Evolutionary conservation across 92 coral and sea anemone species (phyloP).

Genomic region (Diadumene lineata): DNA sequence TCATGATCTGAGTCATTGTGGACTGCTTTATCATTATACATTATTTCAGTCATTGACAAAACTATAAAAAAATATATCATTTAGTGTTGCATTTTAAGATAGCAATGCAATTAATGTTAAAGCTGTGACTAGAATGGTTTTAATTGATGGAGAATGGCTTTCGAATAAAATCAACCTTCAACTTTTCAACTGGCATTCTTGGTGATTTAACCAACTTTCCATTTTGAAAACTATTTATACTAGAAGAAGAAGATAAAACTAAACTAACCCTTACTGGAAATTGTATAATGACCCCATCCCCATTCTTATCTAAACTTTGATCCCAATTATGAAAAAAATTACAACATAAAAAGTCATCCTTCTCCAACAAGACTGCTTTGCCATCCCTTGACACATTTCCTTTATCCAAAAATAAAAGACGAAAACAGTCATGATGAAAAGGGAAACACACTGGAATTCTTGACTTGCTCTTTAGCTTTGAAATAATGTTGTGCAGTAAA

Average conservation of each 20-base stretch:
- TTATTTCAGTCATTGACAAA: too few relatives aligned
- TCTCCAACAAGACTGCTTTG: slow-evolving; percentile 41
- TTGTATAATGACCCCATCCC: slow-evolving; percentile 50
- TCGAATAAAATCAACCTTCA: slow-evolving; percentile 34
- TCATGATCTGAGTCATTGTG: too few relatives aligned
- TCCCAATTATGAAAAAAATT: slow-evolving; percentile 47
- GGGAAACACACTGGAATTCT: slow-evolving; percentile 2
- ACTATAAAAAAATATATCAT: too few relatives aligned
- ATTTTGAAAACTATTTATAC: slow-evolving; percentile 6
- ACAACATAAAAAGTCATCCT: slow-evolving; percentile 48
- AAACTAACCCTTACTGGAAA: slow-evolving; percentile 39
- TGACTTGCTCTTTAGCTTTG: slow-evolving; percentile 11
- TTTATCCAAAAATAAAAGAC: slow-evolving; percentile 48
- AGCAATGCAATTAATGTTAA: background rate
- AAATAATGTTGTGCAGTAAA: slow-evolving; percentile 1
- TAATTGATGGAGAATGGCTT: slow-evolving; percentile 35
- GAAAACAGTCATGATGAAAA: slow-evolving; percentile 71
- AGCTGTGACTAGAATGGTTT: background rate
- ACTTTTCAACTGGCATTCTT: slow-evolving; percentile 48
- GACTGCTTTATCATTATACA: too few relatives aligned
- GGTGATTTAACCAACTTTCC: slow-evolving; percentile 11
- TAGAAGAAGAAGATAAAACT: slow-evolving; percentile 39
- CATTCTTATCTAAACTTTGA: slow-evolving; percentile 54
- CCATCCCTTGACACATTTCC: slow-evolving; percentile 44
- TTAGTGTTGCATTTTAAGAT: too few relatives aligned